These are phyloP conservation scores for Siderastrea siderea DNA, from an alignment of 92 coral and sea anemone genomes.

Conservation along the genomic window DNA sequence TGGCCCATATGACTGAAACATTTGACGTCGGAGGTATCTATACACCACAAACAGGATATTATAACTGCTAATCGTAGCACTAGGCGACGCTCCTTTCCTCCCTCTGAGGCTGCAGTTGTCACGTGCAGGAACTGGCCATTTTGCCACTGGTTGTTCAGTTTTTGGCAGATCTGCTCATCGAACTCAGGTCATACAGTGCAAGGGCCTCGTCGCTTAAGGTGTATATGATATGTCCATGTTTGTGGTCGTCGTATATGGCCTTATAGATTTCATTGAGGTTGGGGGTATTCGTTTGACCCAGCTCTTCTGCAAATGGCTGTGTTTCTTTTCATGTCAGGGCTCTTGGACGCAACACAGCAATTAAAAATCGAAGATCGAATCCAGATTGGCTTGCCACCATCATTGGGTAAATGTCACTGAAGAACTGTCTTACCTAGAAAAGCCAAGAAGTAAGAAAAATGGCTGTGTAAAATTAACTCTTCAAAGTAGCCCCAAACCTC, in stretches of 20 bases:
- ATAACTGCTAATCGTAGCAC: constrained; percentile 8
- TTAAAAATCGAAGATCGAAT: constrained; percentile 56
- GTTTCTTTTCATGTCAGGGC: neutral
- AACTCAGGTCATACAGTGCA: constrained; percentile 43
- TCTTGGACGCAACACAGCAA: constrained; percentile 45
- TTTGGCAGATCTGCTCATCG: constrained; percentile 64
- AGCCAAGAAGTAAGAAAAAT: too few species aligned
- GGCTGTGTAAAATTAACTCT: too few species aligned
- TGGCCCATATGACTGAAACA: constrained; percentile 56
- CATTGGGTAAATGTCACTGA: neutral
- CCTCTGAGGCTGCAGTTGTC: neutral
- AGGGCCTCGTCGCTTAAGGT: constrained; percentile 49
- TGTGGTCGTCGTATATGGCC: constrained; percentile 55
- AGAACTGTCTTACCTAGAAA: constrained; percentile 35
- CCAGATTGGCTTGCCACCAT: neutral
- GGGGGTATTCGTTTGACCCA: constrained; percentile 27
- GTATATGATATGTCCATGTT: constrained; percentile 58
- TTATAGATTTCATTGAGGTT: constrained; percentile 52
- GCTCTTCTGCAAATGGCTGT: neutral
- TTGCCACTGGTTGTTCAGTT: constrained; percentile 59
- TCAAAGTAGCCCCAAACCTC: too few species aligned
- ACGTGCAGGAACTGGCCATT: constrained; percentile 23
- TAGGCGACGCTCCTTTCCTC: constrained; percentile 34
- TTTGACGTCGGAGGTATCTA: constrained; percentile 44
- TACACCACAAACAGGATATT: constrained; percentile 8